These are phyloP conservation scores for Mechanitis mazaeus DNA, from an alignment of 2,888 invertebrate species.

Conservation along the genomic window DNA sequence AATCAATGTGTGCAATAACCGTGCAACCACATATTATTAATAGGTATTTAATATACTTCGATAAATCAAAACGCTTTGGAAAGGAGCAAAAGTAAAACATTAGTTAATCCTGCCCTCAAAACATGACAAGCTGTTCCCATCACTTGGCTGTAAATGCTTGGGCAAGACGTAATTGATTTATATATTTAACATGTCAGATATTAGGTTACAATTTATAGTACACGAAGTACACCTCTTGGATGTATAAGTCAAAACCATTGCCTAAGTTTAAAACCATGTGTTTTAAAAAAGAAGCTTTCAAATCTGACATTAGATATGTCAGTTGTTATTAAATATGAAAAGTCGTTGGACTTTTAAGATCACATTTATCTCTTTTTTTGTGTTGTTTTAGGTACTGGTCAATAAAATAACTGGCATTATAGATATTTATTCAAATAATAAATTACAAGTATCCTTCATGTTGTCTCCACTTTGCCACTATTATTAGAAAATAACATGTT, in stretches of 20 bases:
- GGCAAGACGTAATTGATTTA: slow-evolving; percentile 22
- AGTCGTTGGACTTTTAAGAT: too few relatives aligned
- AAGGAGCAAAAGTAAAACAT: slow-evolving; percentile 23
- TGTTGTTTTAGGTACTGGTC: too few relatives aligned
- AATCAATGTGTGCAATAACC: neutral
- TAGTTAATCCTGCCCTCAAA: slow-evolving; percentile 26
- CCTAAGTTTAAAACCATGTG: neutral
- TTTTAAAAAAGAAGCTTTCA: too few relatives aligned
- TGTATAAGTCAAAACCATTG: neutral
- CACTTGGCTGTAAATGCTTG: slow-evolving; percentile 21
- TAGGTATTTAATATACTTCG: slow-evolving; percentile 6
- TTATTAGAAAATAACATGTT: too few relatives aligned
- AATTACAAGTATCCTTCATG: too few relatives aligned
- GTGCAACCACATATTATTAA: slow-evolving; percentile 1
- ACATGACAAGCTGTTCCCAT: slow-evolving; percentile 23
- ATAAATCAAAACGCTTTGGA: slow-evolving; percentile 27
- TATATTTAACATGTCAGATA: slow-evolving; percentile 21
- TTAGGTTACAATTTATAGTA: slow-evolving; percentile 23
- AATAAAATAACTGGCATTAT: too few relatives aligned
- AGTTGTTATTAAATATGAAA: too few relatives aligned
- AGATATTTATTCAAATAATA: too few relatives aligned
- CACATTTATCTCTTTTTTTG: too few relatives aligned
- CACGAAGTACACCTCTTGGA: neutral
- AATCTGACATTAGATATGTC: too few relatives aligned
- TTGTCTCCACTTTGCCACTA: too few relatives aligned